Evolutionary conservation across 53 echinoderm and acorn worm genomes (phyloP).

Genomic region (Astropecten irregularis): DNA sequence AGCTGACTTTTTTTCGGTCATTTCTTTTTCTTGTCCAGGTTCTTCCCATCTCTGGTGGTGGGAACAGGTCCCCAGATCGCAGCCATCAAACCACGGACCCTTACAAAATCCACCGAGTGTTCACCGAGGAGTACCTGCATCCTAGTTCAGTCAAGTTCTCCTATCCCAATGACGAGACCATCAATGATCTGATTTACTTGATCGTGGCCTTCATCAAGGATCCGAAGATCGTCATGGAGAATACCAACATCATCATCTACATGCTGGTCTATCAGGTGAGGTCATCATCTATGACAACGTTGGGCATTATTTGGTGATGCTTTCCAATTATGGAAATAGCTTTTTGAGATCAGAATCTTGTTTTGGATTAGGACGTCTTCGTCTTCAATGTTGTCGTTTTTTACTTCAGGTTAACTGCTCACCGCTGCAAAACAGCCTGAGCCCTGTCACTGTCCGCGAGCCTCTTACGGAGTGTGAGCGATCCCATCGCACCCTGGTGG

Average conservation of each 20-base stretch:
- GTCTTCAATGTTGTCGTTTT: too few relatives aligned
- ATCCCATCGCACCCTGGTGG: constrained; percentile 70
- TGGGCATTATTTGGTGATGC: not conserved
- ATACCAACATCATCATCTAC: constrained; percentile 80
- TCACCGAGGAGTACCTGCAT: constrained; percentile 80
- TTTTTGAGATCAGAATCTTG: not conserved
- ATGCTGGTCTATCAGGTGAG: constrained; percentile 73
- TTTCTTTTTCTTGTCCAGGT: too few relatives aligned
- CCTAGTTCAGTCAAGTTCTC: constrained; percentile 89
- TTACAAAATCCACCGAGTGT: constrained; percentile 60
- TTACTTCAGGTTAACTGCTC: too few relatives aligned
- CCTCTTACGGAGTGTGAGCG: constrained; percentile 23
- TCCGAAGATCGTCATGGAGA: constrained; percentile 52
- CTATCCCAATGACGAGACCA: constrained; percentile 93
- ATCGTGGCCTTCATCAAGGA: constrained; percentile 70
- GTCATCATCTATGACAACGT: not conserved
- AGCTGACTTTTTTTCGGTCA: too few relatives aligned
- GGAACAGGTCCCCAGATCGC: constrained; percentile 51
- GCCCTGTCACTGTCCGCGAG: constrained; percentile 30
- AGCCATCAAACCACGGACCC: constrained; percentile 68
- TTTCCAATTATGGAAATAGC: not conserved
- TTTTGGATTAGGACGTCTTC: not conserved
- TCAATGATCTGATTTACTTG: constrained; percentile 84
- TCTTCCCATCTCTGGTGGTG: constrained; percentile 24
- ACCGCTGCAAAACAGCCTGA: too few relatives aligned